These are phyloP conservation scores for Aselliscus stoliczkanus DNA, from an alignment of 2,797 vertebrate species.

Conservation along the genomic window DNA sequence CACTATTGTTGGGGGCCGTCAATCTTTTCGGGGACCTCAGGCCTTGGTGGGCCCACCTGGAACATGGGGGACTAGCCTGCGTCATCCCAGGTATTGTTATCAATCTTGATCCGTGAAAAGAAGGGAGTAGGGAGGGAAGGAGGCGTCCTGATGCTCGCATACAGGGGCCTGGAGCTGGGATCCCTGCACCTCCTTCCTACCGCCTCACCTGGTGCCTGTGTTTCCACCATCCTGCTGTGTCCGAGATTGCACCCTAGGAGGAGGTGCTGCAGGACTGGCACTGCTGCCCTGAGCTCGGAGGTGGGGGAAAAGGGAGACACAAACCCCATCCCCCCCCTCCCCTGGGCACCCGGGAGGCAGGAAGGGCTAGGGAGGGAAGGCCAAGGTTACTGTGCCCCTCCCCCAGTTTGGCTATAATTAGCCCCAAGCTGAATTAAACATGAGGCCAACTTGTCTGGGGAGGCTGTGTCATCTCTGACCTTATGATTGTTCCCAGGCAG, in stretches of 20 bases:
- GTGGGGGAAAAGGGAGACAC: neutral
- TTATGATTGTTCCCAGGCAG: slow-evolving; percentile 43
- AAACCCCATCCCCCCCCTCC: neutral
- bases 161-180: neutral
- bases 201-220: neutral
- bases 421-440: slow-evolving; percentile 77
- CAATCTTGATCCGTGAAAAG: rapidly evolving
- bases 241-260: too few relatives aligned
- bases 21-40: neutral
- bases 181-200: too few relatives aligned
- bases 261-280: neutral
- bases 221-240: neutral
- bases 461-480: slow-evolving; percentile 59
- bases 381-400: neutral
- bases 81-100: too few relatives aligned
- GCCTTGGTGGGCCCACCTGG: neutral
- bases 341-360: neutral
- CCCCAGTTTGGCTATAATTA: slow-evolving; percentile 76
- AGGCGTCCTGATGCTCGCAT: rapidly evolving
- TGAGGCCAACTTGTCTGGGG: neutral
- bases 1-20: neutral
- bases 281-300: neutral
- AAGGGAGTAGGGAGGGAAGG: too few relatives aligned
- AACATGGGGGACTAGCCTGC: neutral
- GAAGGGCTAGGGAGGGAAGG: neutral